A percentile compares a stretch with the other conserved stretches of the same genome.
Conservation (phyloP, 1,140 invertebrate genomes). For the Aphaenogaster rudis region DNA sequence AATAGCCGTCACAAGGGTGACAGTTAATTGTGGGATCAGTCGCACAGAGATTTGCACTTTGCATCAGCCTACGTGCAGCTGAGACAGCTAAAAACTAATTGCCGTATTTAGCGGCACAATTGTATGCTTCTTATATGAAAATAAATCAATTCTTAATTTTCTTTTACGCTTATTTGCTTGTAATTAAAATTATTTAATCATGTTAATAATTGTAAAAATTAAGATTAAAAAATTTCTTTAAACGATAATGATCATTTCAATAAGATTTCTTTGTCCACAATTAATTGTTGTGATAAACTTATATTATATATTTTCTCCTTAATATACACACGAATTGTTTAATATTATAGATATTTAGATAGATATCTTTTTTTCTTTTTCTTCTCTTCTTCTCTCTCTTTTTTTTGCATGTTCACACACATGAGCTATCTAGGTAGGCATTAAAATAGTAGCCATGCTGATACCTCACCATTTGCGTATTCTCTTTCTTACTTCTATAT, state of each 20-base stretch:
- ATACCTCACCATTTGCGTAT: too few species aligned
- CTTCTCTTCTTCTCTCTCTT: too few species aligned
- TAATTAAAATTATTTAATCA: neutral
- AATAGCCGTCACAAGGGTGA: constrained; percentile 36
- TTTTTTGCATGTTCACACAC: too few species aligned
- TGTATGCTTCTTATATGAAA: neutral
- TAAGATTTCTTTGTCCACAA: neutral
- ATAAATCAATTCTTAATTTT: neutral
- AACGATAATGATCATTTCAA: neutral
- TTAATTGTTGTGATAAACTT: neutral
- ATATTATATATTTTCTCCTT: neutral
- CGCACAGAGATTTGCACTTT: constrained; percentile 48
- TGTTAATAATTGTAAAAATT: constrained; percentile 6
- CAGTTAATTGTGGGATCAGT: constrained; percentile 55
- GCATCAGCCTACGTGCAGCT: constrained; percentile 20
- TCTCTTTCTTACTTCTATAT: too few species aligned
- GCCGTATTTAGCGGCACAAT: neutral
- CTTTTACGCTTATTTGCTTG: too few species aligned
- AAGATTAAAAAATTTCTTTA: neutral
- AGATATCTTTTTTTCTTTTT: too few species aligned
- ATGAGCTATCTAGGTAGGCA: too few species aligned
- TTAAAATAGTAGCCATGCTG: too few species aligned
- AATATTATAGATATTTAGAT: neutral
- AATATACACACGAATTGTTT: neutral
- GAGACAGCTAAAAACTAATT: constrained; percentile 46